phyloP scores from a whole-genome alignment of 2,113 vertebrate genomes.

The Hydrolagus affinis region DNA sequence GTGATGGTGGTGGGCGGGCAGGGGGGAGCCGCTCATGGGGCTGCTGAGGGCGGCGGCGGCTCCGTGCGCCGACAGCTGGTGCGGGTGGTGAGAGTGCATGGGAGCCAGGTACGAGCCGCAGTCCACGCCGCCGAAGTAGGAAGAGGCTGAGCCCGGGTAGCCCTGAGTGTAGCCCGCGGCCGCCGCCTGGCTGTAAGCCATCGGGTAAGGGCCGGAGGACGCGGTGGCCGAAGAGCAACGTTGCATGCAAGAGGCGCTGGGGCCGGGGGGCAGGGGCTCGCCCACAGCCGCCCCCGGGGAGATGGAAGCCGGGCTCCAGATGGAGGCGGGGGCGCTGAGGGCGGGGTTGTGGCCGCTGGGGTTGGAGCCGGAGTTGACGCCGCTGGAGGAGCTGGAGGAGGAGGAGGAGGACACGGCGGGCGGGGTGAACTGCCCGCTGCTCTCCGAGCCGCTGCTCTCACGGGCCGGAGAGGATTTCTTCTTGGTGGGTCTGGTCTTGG shows the following conservation, averaged over 20 bases:
- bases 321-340: slow-evolving; percentile 94
- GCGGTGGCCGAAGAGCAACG: slow-evolving; percentile 52
- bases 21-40: slow-evolving; percentile 85
- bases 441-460: slow-evolving; percentile 90
- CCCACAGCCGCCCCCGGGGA: slow-evolving; percentile 66
- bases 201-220: slow-evolving; percentile 72
- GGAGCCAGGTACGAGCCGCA: slow-evolving; percentile 88
- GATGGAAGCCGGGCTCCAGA: slow-evolving; percentile 73
- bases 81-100: slow-evolving; percentile 91
- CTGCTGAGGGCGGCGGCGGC: slow-evolving; percentile 66
- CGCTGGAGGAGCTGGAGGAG: slow-evolving; percentile 70
- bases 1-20: slow-evolving; percentile 76
- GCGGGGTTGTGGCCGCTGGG: slow-evolving; percentile 74
- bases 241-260: slow-evolving; percentile 90
- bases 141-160: slow-evolving; percentile 78
- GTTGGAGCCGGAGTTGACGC: slow-evolving; percentile 46
- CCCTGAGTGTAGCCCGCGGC: slow-evolving; percentile 84
- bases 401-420: slow-evolving; percentile 82
- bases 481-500: slow-evolving; percentile 85
- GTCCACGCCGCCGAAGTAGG: slow-evolving; percentile 91
- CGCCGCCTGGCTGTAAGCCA: slow-evolving; percentile 84
- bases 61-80: slow-evolving; percentile 33
- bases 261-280: slow-evolving; percentile 68
- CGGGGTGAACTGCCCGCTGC: slow-evolving; percentile 94
- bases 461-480: slow-evolving; percentile 89